Percentiles rank a stretch among this genome's conserved stretches.
These are phyloP conservation scores for Rousettus leschenaultii DNA, from an alignment of 2,113 vertebrate genomes.

Conservation along the genomic window DNA sequence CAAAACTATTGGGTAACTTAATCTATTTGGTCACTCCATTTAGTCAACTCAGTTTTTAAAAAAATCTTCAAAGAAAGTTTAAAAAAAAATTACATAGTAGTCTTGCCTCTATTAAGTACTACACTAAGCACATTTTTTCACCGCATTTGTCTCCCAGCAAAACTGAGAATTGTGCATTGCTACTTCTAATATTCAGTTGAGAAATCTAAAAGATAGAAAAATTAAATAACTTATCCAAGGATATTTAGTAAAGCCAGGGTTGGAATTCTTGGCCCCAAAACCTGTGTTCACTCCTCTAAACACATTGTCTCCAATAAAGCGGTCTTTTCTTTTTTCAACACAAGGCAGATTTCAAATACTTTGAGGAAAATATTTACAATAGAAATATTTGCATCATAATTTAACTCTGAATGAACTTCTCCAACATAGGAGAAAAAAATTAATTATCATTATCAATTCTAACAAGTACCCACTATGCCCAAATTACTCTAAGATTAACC, in stretches of 20 bases:
- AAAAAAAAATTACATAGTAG: not conserved
- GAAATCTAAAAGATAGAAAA: not conserved
- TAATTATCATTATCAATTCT: not conserved
- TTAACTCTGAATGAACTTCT: no score
- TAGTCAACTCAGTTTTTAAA: not conserved
- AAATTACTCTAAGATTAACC: not conserved
- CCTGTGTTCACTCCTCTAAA: not conserved
- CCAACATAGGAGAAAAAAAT: not conserved
- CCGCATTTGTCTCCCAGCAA: not conserved
- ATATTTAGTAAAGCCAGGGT: not conserved
- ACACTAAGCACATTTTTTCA: not conserved
- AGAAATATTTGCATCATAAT: not conserved
- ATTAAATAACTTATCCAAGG: slow-evolving; percentile 3
- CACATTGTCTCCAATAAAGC: not conserved
- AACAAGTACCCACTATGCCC: not conserved
- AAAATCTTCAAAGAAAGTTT: slow-evolving; percentile 20
- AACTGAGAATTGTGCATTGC: not conserved
- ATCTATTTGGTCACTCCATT: not conserved
- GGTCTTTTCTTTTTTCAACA: not conserved
- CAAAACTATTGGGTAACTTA: not conserved
- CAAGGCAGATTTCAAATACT: not conserved
- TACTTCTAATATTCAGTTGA: not conserved
- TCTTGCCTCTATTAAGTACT: not conserved
- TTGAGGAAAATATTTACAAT: not conserved
- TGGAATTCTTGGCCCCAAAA: not conserved